phyloP scores from a whole-genome alignment of 2,888 invertebrate genomes.

The Schrankia costaestrigalis region DNA sequence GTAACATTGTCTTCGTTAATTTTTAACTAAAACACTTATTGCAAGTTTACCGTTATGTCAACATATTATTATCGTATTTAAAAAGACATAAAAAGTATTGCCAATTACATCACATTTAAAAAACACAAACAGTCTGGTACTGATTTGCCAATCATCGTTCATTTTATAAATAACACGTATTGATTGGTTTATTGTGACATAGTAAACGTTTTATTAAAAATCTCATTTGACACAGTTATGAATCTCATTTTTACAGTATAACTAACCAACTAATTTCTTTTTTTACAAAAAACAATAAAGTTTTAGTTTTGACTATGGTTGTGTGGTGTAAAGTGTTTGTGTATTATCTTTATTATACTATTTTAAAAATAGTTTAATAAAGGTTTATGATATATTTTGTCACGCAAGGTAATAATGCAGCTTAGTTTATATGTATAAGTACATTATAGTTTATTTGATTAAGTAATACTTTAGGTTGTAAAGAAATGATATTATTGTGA shows the following conservation, averaged over 20 bases:
- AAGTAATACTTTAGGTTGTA: conserved; percentile 64
- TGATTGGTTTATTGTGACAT: background rate
- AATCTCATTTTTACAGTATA: conserved; percentile 21
- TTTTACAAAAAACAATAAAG: conserved; percentile 3
- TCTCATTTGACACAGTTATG: conserved; percentile 36
- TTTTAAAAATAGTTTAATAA: conserved; percentile 72
- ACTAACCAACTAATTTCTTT: conserved; percentile 9
- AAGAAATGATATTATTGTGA: conserved; percentile 59
- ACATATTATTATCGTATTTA: background rate
- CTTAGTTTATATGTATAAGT: conserved; percentile 63
- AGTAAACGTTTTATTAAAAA: too few relatives aligned
- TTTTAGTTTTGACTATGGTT: conserved; percentile 5
- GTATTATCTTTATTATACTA: conserved; percentile 72
- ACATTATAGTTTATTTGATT: conserved; percentile 50
- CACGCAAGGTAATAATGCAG: conserved; percentile 45
- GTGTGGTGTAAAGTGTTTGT: too few relatives aligned
- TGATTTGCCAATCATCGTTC: conserved; percentile 47
- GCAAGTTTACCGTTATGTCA: too few relatives aligned
- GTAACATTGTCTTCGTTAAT: too few relatives aligned
- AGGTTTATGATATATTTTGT: conserved; percentile 43
- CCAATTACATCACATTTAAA: conserved; percentile 51
- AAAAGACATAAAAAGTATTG: conserved; percentile 39
- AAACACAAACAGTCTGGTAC: conserved; percentile 32
- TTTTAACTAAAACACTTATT: too few relatives aligned
- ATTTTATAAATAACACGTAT: conserved; percentile 6